These are phyloP conservation scores for Aethes cnicana DNA, from an alignment of 2,888 invertebrate genomes.

Conservation along the genomic window DNA sequence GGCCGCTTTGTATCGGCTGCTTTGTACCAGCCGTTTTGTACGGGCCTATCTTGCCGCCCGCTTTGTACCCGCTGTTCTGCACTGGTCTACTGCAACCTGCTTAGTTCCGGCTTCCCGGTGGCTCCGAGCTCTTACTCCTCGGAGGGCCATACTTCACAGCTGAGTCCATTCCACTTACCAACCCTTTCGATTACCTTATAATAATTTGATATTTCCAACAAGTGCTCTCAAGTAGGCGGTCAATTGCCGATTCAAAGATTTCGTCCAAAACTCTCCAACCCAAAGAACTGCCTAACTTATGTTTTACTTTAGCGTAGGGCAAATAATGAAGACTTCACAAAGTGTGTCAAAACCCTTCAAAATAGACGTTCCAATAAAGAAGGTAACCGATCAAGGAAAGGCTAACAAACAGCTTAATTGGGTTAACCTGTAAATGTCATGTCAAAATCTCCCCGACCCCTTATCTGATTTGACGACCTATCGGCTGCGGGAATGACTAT, in stretches of 20 bases:
- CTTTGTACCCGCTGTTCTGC: no score
- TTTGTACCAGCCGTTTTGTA: no score
- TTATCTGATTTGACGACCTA: slow-evolving; percentile 38
- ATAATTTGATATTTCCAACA: no score
- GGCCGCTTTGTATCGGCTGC: no score
- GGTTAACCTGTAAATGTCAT: slow-evolving; percentile 71
- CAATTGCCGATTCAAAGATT: slow-evolving; percentile 16
- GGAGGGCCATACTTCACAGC: no score
- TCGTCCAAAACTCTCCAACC: slow-evolving; percentile 6
- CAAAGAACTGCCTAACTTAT: slow-evolving; percentile 13
- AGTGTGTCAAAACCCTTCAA: slow-evolving; percentile 26
- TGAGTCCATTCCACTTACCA: no score
- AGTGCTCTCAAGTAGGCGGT: no score
- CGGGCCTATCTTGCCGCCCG: no score
- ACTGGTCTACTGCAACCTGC: no score
- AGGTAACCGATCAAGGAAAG: slow-evolving; percentile 50
- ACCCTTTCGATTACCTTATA: no score
- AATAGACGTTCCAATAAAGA: slow-evolving; percentile 42
- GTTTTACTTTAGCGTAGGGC: slow-evolving; percentile 21
- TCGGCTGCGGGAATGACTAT: slow-evolving; percentile 6
- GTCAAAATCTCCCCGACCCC: slow-evolving; percentile 54
- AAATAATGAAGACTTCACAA: slow-evolving; percentile 22
- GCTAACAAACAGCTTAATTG: slow-evolving; percentile 60
- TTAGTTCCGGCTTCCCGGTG: no score
- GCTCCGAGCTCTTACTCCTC: no score